A percentile compares a stretch with the other conserved stretches of the same genome.
Evolutionary conservation across 2,113 vertebrate species (phyloP).

Genomic region (Pedetes capensis): DNA sequence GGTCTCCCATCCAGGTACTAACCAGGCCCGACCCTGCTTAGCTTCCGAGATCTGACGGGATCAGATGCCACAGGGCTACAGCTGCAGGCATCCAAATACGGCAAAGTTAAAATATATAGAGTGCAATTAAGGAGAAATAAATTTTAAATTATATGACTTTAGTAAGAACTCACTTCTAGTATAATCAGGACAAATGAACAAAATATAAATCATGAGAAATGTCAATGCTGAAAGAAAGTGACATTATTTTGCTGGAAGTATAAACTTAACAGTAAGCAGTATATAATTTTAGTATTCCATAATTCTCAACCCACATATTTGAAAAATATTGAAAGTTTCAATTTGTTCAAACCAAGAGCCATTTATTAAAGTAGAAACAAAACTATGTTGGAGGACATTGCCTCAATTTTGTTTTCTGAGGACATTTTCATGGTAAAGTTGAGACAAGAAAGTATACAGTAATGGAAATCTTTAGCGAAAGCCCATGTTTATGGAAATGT

Average conservation of each 20-base stretch:
- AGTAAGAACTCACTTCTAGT: not conserved
- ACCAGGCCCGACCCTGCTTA: no score
- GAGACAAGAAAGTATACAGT: not conserved
- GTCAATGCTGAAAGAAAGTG: not conserved
- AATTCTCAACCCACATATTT: not conserved
- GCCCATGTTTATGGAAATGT: not conserved
- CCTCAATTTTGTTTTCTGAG: not conserved
- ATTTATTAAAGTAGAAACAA: not conserved
- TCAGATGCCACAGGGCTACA: no score
- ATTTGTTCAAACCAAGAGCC: not conserved
- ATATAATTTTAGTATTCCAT: slow-evolving; percentile 19
- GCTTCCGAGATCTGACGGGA: no score
- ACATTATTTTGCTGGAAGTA: not conserved
- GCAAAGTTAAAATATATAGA: not conserved
- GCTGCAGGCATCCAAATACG: no score
- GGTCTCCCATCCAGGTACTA: no score
- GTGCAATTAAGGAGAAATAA: slow-evolving; percentile 40
- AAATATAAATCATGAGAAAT: not conserved
- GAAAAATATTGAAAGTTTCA: not conserved
- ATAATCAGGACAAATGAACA: not conserved
- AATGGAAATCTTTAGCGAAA: not conserved
- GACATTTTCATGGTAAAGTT: not conserved
- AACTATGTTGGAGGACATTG: not conserved
- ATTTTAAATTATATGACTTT: not conserved
- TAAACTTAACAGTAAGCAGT: not conserved